Percentiles rank a stretch among this genome's conserved stretches.
phyloP scores from a whole-genome alignment of 1,140 invertebrate species.

The Hyposmocoma kahamanoa region DNA sequence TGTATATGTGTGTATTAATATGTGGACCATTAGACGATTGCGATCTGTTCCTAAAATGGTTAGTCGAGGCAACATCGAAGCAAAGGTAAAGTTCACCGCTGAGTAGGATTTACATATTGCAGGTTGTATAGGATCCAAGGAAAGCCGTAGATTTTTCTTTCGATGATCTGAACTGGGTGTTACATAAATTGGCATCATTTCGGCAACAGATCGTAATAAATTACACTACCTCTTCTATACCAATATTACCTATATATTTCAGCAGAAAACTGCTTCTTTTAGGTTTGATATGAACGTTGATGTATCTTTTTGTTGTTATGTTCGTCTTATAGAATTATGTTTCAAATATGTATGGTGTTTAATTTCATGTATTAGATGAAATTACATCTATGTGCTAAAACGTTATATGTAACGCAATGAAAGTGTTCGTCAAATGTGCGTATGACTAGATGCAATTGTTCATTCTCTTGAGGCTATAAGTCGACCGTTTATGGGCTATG shows the following conservation, averaged over 20 bases:
- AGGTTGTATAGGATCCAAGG: slow-evolving; percentile 17
- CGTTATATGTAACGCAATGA: slow-evolving; percentile 70
- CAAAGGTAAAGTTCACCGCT: neutral
- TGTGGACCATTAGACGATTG: slow-evolving; percentile 38
- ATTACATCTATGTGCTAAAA: slow-evolving; percentile 65
- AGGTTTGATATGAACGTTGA: slow-evolving; percentile 52
- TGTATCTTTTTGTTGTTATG: slow-evolving; percentile 45
- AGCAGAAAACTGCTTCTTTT: slow-evolving; percentile 55
- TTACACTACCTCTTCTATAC: slow-evolving; percentile 15
- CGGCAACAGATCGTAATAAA: slow-evolving; percentile 71
- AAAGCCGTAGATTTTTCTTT: slow-evolving; percentile 27
- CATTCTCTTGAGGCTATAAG: slow-evolving; percentile 44
- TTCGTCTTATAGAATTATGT: slow-evolving; percentile 51
- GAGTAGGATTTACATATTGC: neutral
- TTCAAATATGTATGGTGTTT: slow-evolving; percentile 52
- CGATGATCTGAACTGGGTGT: slow-evolving; percentile 71
- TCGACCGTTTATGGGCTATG: slow-evolving; percentile 48
- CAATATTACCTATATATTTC: slow-evolving; percentile 30
- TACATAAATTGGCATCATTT: slow-evolving; percentile 69
- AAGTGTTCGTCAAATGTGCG: slow-evolving; percentile 55
- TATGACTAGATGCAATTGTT: slow-evolving; percentile 58
- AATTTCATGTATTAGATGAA: slow-evolving; percentile 53
- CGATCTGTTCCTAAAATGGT: slow-evolving; percentile 72
- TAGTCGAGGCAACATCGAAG: slow-evolving; percentile 32
- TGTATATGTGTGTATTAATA: slow-evolving; percentile 27